Evolutionary conservation across 2,888 invertebrate species (phyloP).

Genomic region (Idaea straminata): DNA sequence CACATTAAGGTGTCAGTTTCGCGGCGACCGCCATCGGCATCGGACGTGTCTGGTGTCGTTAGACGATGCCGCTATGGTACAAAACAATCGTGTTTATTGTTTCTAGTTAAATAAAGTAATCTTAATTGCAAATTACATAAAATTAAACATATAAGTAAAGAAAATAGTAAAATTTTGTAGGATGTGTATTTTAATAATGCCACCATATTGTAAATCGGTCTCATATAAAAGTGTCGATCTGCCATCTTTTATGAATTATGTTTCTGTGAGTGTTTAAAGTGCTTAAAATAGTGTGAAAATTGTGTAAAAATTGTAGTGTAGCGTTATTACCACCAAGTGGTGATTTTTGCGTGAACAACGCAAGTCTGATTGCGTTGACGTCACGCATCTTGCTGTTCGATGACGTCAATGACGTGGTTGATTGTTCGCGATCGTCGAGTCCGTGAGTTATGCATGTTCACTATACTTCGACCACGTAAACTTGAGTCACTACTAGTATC

Average conservation of each 20-base stretch:
- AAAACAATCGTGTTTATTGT: not conserved
- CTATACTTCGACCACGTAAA: not conserved
- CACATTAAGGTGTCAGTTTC: not conserved
- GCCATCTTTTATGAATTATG: not conserved
- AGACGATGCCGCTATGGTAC: not conserved
- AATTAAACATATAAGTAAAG: too few species aligned
- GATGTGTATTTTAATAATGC: not conserved
- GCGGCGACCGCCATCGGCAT: not conserved
- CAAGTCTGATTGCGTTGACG: too few species aligned
- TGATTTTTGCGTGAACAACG: not conserved
- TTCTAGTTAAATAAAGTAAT: not conserved
- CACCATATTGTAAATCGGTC: too few species aligned
- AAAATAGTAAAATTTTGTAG: too few species aligned
- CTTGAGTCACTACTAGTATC: not conserved
- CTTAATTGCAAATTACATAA: too few species aligned
- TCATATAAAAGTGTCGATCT: too few species aligned
- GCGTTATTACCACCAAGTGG: not conserved
- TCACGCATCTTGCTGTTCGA: too few species aligned
- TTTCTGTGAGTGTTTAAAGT: not conserved
- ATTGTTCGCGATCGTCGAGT: not conserved
- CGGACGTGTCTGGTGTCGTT: not conserved
- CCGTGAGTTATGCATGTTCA: not conserved
- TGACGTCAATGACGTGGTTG: slow-evolving; percentile 12
- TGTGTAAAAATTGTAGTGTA: not conserved
- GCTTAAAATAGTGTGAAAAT: not conserved